Base-by-base conservation (phyloP, 1,140 invertebrate genomes). In the Pollicipes pollicipes region DNA sequence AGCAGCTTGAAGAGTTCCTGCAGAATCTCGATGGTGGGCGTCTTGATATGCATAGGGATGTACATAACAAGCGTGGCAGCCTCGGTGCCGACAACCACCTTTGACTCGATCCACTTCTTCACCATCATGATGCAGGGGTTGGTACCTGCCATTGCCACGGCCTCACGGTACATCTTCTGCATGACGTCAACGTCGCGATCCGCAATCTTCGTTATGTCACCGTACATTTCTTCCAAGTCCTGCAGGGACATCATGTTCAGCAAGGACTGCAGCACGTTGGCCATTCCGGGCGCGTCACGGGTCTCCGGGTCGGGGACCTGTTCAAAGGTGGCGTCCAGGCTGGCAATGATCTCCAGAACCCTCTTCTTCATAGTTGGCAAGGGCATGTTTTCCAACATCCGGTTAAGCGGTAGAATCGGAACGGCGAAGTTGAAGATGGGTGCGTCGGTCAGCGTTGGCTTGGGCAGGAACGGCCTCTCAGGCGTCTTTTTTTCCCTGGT, bases 11-110 rank as follows among this genome's bases (percentile, higher is more conserved):
- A 82, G 78, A 86, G 85, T 8, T 82, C 75, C 30, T 78, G 78
- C 78, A 88, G 80, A 68, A 86, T 83, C 75, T 87, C 82, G 58
- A 81, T 76, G 0, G 86, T 88, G 27, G 87, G 88, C 64, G 82
- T 81, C 10, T 82, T 82, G 28, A 83, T 80, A 64, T 81, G 77
- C 58, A 79, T 78, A 3, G 82, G 78, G 27, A 88, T 75, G 30
- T 77, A 76, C 8, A 80, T 74, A 2, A 89, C 68, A 21, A 88
- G 74, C 70, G 82, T 70, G 13, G 83, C 82, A 30, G 85, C 86
- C 78, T 86, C 83, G 35, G 79, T 73, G 24, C 77, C 78, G 71
- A 77, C 28, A 16, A 88, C 78, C 74, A 84, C 83, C 30, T 81
- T 80, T 26, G 73, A 79, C 68, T 82, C 72, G 31, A 88, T 85